Evolutionary conservation across 2,888 invertebrate genomes (phyloP), one percentile per base, ranked within the genome.

Genomic region (Tuta absoluta): DNA sequence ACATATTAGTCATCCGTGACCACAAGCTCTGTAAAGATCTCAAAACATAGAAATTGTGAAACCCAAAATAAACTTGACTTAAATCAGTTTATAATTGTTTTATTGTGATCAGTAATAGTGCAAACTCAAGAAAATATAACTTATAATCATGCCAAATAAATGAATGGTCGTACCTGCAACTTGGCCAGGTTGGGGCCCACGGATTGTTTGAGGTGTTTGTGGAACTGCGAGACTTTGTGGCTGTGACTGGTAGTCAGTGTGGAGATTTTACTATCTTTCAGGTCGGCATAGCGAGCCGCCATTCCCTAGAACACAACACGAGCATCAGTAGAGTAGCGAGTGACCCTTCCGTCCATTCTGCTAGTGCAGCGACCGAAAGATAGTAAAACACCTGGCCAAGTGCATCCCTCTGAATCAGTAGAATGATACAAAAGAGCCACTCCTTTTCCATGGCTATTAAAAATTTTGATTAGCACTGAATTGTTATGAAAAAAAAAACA

Each of bases 151-250:
- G 60, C 60, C 28, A 61, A 61, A 60, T 45, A 60, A 48, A 60
- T 41, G 78, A 80, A 72, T 72, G 69, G 69, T 70, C 92, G 88
- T 94, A 97, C 97, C 96, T 97, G 97, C 81, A 98, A 93, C 88
- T 96, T 96, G 82, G 94, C 94, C 84, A 98, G 94, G 89, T 96
- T 96, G 81, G 95, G 94, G 80, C 97, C 97, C 71, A 94, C 94
- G 73, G 96, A 95, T 81, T 95, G 95, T 94, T 97, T 97, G 85
- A 98, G 94, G 82, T 95, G 95, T 93, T 97, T 97, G 93, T 98
- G 98, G 93, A 98, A 98, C 93, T 97, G 96, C 82, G 97, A 96
- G 84, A 98, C 97, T 93, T 97, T 97, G 92, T 96, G 95, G 91
- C 97, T 96, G 92, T 97, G 95, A 85, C 95, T 94, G 74, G 96